Evolutionary conservation across 2,797 vertebrate genomes (phyloP).

Genomic region (Notolabrus celidotus): DNA sequence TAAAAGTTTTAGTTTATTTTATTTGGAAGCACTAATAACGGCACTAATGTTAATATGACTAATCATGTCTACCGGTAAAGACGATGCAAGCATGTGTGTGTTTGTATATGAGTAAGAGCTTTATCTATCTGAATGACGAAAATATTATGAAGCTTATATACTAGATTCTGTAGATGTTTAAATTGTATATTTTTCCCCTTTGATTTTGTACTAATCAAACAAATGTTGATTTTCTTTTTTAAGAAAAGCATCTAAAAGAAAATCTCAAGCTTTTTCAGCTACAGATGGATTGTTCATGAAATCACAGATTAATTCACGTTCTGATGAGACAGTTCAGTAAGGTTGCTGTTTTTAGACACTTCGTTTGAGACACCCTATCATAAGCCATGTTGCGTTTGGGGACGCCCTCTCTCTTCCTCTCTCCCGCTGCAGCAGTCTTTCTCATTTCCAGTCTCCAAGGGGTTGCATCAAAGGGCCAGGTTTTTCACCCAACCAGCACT

Average conservation of each 20-base stretch:
- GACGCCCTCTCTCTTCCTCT: constrained; percentile 74
- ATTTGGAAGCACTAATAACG: constrained; percentile 48
- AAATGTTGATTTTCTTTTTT: constrained; percentile 55
- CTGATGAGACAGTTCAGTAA: constrained; percentile 26
- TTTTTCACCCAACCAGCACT: constrained; percentile 87
- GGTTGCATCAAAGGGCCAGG: constrained; percentile 89
- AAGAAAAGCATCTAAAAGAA: constrained; percentile 24
- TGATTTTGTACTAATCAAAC: constrained; percentile 55
- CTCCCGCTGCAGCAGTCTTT: constrained; percentile 76
- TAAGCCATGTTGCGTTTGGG: constrained; percentile 59
- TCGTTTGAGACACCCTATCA: constrained; percentile 25
- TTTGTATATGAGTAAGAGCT: constrained; percentile 60
- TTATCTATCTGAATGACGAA: constrained; percentile 56
- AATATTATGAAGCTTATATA: constrained; percentile 38
- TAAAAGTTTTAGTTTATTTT: constrained; percentile 55
- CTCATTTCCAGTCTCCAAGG: constrained; percentile 82
- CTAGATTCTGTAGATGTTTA: constrained; percentile 39
- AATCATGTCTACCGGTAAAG: constrained; percentile 44
- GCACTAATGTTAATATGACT: constrained; percentile 51
- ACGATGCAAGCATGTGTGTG: constrained; percentile 69
- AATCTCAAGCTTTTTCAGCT: constrained; percentile 22
- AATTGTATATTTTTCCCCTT: constrained; percentile 32
- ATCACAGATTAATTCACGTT: constrained; percentile 10
- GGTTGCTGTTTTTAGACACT: constrained; percentile 17
- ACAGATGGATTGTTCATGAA: constrained; percentile 24